These are phyloP conservation scores for Trachurus trachurus DNA, from an alignment of 2,797 vertebrate genomes.

Conservation along the genomic window DNA sequence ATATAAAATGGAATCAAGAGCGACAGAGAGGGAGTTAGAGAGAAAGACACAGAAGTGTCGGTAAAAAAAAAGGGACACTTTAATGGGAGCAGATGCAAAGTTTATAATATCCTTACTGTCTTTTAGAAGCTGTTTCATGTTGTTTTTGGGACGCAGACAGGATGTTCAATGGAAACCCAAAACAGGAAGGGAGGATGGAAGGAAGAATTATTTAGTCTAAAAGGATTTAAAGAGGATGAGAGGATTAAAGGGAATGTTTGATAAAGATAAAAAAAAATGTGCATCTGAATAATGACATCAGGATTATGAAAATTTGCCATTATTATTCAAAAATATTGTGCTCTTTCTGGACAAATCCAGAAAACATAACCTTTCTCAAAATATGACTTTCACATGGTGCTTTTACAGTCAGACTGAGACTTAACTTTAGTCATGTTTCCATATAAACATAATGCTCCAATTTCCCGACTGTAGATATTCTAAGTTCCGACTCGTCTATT, in stretches of 20 bases:
- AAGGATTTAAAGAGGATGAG: slow-evolving; percentile 24
- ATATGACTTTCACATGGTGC: slow-evolving; percentile 1
- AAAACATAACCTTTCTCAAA: slow-evolving; percentile 7
- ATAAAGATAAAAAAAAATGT: not conserved
- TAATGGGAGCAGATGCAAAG: slow-evolving; percentile 60
- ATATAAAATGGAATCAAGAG: slow-evolving; percentile 13
- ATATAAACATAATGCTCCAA: slow-evolving; percentile 5
- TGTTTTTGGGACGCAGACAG: slow-evolving; percentile 56
- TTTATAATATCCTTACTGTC: slow-evolving; percentile 59
- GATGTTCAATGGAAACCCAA: slow-evolving; percentile 56
- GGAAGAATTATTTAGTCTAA: slow-evolving; percentile 6
- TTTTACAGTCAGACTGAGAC: slow-evolving; percentile 18
- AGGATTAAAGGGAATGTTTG: slow-evolving; percentile 23
- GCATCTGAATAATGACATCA: slow-evolving; percentile 11
- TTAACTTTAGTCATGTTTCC: slow-evolving; percentile 35
- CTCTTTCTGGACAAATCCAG: slow-evolving; percentile 6
- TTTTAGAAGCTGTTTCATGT: slow-evolving; percentile 53
- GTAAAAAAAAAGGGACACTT: slow-evolving; percentile 43
- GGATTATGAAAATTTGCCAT: slow-evolving; percentile 15
- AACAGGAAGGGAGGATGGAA: slow-evolving; percentile 19
- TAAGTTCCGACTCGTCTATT: slow-evolving; percentile 33
- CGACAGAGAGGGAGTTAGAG: not conserved
- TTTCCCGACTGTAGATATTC: slow-evolving; percentile 24
- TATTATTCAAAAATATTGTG: not conserved
- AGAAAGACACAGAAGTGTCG: slow-evolving; percentile 16